Evolutionary conservation across 2,797 vertebrate species (phyloP).

Genomic region (Hyperoplus immaculatus): DNA sequence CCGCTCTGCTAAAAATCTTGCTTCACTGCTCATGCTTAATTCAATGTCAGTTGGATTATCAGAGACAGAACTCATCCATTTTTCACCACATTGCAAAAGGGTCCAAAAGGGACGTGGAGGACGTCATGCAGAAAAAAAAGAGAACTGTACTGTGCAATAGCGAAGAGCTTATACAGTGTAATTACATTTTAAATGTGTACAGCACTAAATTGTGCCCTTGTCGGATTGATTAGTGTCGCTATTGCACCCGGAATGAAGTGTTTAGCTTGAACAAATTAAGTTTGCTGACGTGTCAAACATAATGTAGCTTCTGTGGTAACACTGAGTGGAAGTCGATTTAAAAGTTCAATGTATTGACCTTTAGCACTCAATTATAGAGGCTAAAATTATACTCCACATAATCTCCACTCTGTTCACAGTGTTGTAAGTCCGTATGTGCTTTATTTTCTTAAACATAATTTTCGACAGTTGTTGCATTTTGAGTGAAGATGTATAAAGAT

Average conservation of each 20-base stretch:
- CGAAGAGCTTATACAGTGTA: constrained; percentile 37
- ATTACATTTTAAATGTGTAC: constrained; percentile 54
- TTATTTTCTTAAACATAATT: constrained; percentile 45
- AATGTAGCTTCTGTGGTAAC: constrained; percentile 53
- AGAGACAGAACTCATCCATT: constrained; percentile 75
- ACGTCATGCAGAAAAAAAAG: constrained; percentile 29
- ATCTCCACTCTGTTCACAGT: constrained; percentile 43
- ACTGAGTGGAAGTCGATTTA: constrained; percentile 42
- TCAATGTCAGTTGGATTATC: constrained; percentile 84
- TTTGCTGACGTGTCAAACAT: constrained; percentile 55
- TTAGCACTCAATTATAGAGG: constrained; percentile 37
- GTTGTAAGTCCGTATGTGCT: constrained; percentile 50
- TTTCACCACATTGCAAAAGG: constrained; percentile 43
- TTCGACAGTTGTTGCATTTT: constrained; percentile 39
- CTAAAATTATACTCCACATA: constrained; percentile 48
- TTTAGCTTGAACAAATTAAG: constrained; percentile 54
- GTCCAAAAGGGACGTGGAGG: constrained; percentile 42
- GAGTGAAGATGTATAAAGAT: constrained; percentile 53
- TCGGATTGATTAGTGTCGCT: constrained; percentile 58
- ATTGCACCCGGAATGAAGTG: constrained; percentile 49
- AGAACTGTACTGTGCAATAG: constrained; percentile 38
- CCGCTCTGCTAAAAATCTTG: constrained; percentile 53
- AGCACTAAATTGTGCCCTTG: constrained; percentile 41
- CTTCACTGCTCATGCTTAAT: constrained; percentile 82
- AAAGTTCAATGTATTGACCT: constrained; percentile 52